Conservation (phyloP, 2,888 invertebrate species). For the Drosophila tanythrix region DNA sequence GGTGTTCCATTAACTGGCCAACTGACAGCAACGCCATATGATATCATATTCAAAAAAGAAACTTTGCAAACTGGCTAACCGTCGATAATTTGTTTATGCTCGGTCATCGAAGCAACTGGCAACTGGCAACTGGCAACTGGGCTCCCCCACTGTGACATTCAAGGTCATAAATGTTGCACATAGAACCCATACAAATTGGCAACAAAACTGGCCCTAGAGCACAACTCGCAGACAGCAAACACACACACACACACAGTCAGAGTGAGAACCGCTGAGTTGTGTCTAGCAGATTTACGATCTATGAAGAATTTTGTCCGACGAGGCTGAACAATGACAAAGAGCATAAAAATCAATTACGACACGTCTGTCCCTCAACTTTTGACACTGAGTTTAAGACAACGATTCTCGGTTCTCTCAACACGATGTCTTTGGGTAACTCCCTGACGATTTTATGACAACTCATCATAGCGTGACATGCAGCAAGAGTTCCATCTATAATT, state of each 20-base stretch:
- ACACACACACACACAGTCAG: constrained; percentile 2
- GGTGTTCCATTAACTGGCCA: constrained; percentile 40
- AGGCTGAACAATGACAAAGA: constrained; percentile 68
- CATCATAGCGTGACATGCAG: constrained; percentile 80
- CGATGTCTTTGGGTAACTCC: constrained; percentile 6
- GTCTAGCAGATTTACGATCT: constrained; percentile 69
- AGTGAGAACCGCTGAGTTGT: constrained; percentile 12
- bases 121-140: background rate
- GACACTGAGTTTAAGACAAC: constrained; percentile 49
- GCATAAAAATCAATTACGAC: constrained; percentile 81
- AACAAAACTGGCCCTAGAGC: constrained; percentile 35
- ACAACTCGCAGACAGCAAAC: constrained; percentile 3
- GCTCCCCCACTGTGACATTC: constrained; percentile 37
- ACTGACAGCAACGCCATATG: constrained; percentile 58
- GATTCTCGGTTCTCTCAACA: constrained; percentile 4
- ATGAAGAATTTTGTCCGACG: constrained; percentile 41
- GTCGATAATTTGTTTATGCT: constrained; percentile 72
- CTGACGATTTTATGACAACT: constrained; percentile 82
- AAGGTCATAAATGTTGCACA: constrained; percentile 67
- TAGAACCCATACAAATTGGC: constrained; percentile 64
- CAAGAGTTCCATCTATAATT: constrained; percentile 75
- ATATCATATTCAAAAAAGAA: constrained; percentile 44
- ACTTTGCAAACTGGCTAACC: constrained; percentile 46
- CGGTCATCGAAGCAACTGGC: constrained; percentile 55
- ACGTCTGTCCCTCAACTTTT: constrained; percentile 77